Base-by-base conservation (phyloP, 2,797 vertebrate genomes). In the Fratercula arctica region DNA sequence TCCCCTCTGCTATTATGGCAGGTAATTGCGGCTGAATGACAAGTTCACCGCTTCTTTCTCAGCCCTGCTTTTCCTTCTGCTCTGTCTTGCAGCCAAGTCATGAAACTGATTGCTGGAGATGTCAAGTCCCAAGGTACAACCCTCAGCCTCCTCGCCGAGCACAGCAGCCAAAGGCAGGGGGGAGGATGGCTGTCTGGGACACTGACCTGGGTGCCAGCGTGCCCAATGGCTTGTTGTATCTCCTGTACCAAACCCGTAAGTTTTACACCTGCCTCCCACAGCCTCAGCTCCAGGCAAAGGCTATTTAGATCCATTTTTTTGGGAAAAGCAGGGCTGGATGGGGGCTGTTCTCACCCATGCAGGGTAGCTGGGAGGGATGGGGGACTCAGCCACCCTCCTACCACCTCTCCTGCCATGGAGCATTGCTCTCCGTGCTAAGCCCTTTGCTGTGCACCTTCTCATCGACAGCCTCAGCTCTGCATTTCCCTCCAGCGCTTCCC, bases 221-320 rank as follows among this genome's bases (percentile, higher is more conserved):
- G 6, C 15, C 35, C 0, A 0, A 5, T n/a, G 50, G 14, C 13
- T 85, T 54, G 8, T 25, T 1, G 0, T 4, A 20, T 12, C 51
- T 83, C 25, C 59, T 77, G 35, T 31, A 63, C 6, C 41, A 46
- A 74, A 11, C 5, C n/a, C 7, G 0, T 20, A 45, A 64, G 24
- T 18, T 74, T 70, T 45, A 37, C 60, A n/a, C 13, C 20, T 70
- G 39, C 41, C 11, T 78, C 25, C 45, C 11, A 14, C 18, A 68
- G 31, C 29, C 50, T 50, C 61, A 21, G 16, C 16, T 54, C 17
- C 0, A 0, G 16, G 29, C 26, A 51, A 33, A 11, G 12, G 17
- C 5, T 24, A 13, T 54, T 69, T 28, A 39, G 10, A 9, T 74
- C 25, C 17, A 66, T 1, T 17, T 73, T 68, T 33, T 9, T 1